Evolutionary conservation across 2,888 invertebrate species (phyloP).

Genomic region (Spialia ferax): DNA sequence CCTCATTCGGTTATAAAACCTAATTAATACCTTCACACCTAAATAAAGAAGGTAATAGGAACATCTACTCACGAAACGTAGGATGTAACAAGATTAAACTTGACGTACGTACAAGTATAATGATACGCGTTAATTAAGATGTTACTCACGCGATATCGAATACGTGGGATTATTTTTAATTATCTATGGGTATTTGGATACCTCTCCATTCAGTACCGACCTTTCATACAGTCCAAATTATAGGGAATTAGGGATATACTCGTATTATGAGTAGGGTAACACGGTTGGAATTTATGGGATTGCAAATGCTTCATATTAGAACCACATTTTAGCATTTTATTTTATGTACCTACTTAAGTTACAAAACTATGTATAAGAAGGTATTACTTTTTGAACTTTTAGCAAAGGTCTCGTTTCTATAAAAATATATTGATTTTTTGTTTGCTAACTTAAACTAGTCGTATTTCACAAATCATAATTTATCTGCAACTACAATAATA

Average conservation of each 20-base stretch:
- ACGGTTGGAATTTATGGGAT: neutral
- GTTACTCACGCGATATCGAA: conserved; percentile 3
- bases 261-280: neutral
- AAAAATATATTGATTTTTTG: too few relatives aligned
- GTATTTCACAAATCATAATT: too few relatives aligned
- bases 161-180: conserved; percentile 18
- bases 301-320: neutral
- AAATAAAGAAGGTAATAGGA: neutral
- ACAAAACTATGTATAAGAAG: too few relatives aligned
- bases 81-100: conserved; percentile 5
- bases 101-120: neutral
- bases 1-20: too few relatives aligned
- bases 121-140: conserved; percentile 16
- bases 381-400: too few relatives aligned
- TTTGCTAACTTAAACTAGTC: too few relatives aligned
- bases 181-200: neutral
- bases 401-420: too few relatives aligned
- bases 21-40: too few relatives aligned
- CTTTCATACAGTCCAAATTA: neutral
- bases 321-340: too few relatives aligned
- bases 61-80: neutral
- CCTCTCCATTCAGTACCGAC: neutral
- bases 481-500: too few relatives aligned
- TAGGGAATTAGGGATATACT: neutral
- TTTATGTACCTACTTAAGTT: too few relatives aligned